Base-by-base conservation (phyloP, 2,888 invertebrate genomes). In the Epirrita christyi region DNA sequence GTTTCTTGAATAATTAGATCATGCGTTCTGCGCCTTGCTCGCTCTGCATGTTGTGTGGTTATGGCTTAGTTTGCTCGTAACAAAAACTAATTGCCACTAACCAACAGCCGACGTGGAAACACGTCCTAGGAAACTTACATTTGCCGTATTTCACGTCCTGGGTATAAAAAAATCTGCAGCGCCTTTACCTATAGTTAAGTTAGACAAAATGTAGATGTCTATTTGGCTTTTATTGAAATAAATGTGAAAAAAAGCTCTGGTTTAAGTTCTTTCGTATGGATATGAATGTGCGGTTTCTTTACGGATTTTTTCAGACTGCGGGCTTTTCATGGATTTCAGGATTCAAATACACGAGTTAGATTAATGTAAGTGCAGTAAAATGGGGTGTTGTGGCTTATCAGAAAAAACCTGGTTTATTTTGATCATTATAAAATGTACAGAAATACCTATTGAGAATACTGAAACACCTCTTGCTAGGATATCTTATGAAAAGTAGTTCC, bases 11-110 rank as follows among this genome's bases (percentile, higher is more conserved):
- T n/a, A n/a, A n/a, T n/a, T n/a, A 21, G 21, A 21, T 21, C 21
- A 3, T 21, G 21, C 4, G 21, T 21, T 2, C 4, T 4, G 36
- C n/a, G 28, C 38, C 28, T 42, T 43, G 27, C n/a, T 14, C 44
- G 44, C 13, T 21, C 14, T 40, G 27, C 14, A 6, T 14, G 8
- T 27, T 3, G 37, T 48, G 40, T 32, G n/a, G 21, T 2, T 10
- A 7, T 0, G 10, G 42, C 15, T 48, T 54, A 48, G 66, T 67
- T 60, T 59, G 61, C 38, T 61, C 63, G 57, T 59, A 67, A 70
- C 72, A 66, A 71, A 70, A 74, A 68, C 66, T 67, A 73, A 73
- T 62, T 57, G 15, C 50, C 34, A 32, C 48, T 13, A 53, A 46
- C 50, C 37, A 50, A 38, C 54, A 40, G 42, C 15, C 51, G 48